Evolutionary conservation across 1,140 invertebrate species (phyloP), one percentile per base, ranked within the genome.

Genomic region (Neotoxoptera formosana): DNA sequence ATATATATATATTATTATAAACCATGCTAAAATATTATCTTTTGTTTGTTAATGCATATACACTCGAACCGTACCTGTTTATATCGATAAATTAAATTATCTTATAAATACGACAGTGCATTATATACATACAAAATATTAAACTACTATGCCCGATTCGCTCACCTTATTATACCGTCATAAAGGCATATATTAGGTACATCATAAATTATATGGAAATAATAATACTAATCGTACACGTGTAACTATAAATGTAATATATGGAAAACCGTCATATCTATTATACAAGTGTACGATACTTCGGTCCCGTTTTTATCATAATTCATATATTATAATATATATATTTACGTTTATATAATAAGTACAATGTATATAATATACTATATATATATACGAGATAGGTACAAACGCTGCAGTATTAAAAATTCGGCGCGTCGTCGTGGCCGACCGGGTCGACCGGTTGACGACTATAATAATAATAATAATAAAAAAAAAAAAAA

Each of bases 391-490:
- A 17, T 51, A 47, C 7, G 23, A 36, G 21, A 2, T 25, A 25
- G 2, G 48, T n/a, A 88, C 47, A n/a, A 89, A 89, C 48, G 88
- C n/a, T n/a, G n/a, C 56, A 25, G 21, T 60, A 90, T 91, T 81
- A 91, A 91, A 91, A 91, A 91, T 91, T 91, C 90, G 90, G 90
- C 60, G 89, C 90, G 90, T 47, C 53, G 89, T 36, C 53, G 89
- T n/a, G 9, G 48, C 47, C 25, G 41, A 67, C 90, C 67, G 90
- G 90, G 90, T 91, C 67, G 90, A 91, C 90, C 90, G 90, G 90
- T 91, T 91, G 90, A 91, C 90, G 90, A 47, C 90, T 7, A 45
- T 87, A 47, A 87, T 34, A 51, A 36, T 21, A 89, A 90, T 14
- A 8, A 14, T 76, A 76, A 76, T 25, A 91, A 91, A 41, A 41